These are phyloP conservation scores for Oostethus manadensis DNA, from an alignment of 2,113 vertebrate genomes.

Conservation along the genomic window DNA sequence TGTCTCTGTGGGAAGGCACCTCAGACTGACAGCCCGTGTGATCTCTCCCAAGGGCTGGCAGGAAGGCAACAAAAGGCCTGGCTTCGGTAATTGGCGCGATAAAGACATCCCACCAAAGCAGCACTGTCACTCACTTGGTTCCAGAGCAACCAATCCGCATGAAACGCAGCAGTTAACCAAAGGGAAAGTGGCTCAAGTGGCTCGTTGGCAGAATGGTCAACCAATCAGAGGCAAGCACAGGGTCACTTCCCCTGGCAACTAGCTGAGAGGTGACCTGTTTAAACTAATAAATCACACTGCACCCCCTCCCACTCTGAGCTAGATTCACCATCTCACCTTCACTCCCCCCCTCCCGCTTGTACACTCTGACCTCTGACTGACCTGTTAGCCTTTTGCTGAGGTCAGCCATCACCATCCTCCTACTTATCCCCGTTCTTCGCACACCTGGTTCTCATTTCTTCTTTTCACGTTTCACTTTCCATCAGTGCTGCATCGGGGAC, in stretches of 20 bases:
- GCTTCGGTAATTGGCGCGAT: slow-evolving; percentile 65
- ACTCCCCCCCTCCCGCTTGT: slow-evolving; percentile 22
- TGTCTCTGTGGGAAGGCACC: slow-evolving; percentile 48
- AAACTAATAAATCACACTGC: slow-evolving; percentile 47
- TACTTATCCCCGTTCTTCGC: slow-evolving; percentile 25
- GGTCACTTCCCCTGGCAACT: slow-evolving; percentile 51
- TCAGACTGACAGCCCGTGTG: slow-evolving; percentile 69
- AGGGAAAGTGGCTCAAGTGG: slow-evolving; percentile 36
- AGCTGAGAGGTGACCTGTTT: slow-evolving; percentile 61
- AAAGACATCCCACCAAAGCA: slow-evolving; percentile 60
- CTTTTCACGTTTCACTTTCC: slow-evolving; percentile 57
- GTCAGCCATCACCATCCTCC: slow-evolving; percentile 29
- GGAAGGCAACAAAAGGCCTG: slow-evolving; percentile 60
- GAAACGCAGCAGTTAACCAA: slow-evolving; percentile 51
- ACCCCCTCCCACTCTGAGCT: neutral
- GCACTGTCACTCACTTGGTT: slow-evolving; percentile 61
- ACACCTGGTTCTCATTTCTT: slow-evolving; percentile 68
- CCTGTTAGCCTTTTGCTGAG: slow-evolving; percentile 49
- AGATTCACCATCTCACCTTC: slow-evolving; percentile 54
- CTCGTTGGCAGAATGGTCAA: slow-evolving; percentile 36
- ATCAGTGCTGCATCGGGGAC: too few species aligned
- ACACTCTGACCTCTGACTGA: slow-evolving; percentile 49
- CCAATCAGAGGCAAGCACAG: slow-evolving; percentile 37
- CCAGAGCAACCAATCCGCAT: slow-evolving; percentile 51
- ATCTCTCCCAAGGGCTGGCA: slow-evolving; percentile 64